A percentile compares a stretch with the other conserved stretches of the same genome.
phyloP scores from a whole-genome alignment of 2,113 vertebrate genomes.

The Aphelocoma coerulescens region DNA sequence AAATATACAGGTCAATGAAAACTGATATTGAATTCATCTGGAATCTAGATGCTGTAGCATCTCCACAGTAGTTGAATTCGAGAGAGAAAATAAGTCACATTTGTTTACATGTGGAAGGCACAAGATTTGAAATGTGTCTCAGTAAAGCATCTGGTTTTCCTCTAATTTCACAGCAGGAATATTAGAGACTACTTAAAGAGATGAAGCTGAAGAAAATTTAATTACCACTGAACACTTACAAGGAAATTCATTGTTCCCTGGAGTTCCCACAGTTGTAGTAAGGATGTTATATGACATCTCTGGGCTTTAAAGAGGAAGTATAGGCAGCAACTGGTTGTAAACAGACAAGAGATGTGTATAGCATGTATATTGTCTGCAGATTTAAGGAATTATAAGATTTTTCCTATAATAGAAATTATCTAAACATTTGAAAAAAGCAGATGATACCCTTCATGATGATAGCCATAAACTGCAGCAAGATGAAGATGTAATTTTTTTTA shows the following conservation, averaged over 20 bases:
- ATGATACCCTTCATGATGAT: not conserved
- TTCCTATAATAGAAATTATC: not conserved
- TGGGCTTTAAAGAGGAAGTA: not conserved
- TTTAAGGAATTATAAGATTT: not conserved
- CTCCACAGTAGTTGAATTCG: not conserved
- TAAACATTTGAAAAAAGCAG: not conserved
- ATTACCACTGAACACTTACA: not conserved
- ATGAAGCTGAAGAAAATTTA: conserved; percentile 23
- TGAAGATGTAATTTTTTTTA: not conserved
- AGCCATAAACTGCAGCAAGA: not conserved
- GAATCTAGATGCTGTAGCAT: not conserved
- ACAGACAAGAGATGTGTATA: not conserved
- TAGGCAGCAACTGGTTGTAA: not conserved
- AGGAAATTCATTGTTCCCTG: conserved; percentile 19
- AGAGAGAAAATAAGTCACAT: not conserved
- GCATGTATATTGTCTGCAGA: not conserved
- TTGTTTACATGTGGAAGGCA: not conserved
- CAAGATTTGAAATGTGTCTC: not conserved
- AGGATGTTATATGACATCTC: not conserved
- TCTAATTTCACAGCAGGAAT: conserved; percentile 22
- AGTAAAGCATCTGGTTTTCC: conserved; percentile 13
- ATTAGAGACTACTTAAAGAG: conserved; percentile 25
- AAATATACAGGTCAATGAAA: not conserved
- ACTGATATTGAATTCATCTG: not conserved
- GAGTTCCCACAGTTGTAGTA: not conserved